A percentile compares a stretch with the other conserved stretches of the same genome.
Conservation (phyloP, 2,113 vertebrate genomes). For the Sapajus apella region DNA sequence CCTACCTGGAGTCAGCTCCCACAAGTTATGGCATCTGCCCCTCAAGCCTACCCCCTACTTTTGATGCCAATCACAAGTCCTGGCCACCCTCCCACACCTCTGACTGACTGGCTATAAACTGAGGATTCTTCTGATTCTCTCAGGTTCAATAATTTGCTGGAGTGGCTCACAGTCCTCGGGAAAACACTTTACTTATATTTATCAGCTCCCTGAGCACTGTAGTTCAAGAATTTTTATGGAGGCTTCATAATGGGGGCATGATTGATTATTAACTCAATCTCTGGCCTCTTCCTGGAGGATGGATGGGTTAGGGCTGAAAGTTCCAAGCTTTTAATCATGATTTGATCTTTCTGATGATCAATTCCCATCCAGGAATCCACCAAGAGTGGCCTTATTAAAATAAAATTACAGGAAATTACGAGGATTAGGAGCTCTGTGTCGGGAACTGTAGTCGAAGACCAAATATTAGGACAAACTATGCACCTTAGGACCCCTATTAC, state of each 20-base stretch:
- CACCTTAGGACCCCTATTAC: not conserved
- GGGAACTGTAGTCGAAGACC: not conserved
- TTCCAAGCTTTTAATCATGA: not conserved
- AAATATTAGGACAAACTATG: not conserved
- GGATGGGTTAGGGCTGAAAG: too few relatives aligned
- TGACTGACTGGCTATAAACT: not conserved
- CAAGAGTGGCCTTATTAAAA: not conserved
- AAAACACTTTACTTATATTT: not conserved
- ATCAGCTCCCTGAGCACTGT: not conserved
- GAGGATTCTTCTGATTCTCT: not conserved
- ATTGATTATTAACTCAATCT: not conserved
- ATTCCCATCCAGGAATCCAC: not conserved
- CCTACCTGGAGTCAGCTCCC: not conserved
- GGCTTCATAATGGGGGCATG: rapidly evolving
- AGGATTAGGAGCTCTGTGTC: not conserved
- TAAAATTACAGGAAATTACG: not conserved
- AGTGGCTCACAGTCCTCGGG: not conserved
- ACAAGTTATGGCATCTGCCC: too few relatives aligned
- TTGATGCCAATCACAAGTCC: not conserved
- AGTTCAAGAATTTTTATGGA: not conserved
- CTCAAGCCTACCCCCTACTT: not conserved
- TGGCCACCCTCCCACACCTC: not conserved
- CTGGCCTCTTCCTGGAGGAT: not conserved
- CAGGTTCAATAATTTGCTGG: too few relatives aligned
- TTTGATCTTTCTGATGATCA: not conserved